phyloP scores from a whole-genome alignment of 2,113 vertebrate genomes.

The Ellobius talpinus region DNA sequence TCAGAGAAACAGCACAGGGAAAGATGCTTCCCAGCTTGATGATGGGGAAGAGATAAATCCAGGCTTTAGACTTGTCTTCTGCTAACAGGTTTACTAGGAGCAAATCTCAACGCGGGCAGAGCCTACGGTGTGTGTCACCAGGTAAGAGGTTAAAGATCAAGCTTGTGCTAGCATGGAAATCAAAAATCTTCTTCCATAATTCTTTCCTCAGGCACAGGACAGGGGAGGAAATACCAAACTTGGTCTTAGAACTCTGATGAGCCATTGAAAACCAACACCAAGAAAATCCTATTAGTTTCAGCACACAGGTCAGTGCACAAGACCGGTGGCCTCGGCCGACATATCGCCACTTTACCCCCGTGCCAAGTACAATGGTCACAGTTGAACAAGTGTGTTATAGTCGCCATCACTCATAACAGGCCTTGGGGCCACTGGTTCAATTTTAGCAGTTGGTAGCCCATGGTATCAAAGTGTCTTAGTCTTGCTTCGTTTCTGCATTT shows the following conservation, averaged over 20 bases:
- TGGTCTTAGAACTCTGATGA: neutral
- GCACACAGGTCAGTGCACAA: neutral
- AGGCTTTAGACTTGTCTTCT: neutral
- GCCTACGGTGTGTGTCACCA: too few species aligned
- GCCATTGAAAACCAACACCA: neutral
- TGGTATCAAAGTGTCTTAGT: neutral
- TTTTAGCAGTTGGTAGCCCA: neutral
- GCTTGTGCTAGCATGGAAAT: neutral
- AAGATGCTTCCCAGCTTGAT: neutral
- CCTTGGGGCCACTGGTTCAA: neutral
- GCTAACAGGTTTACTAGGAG: neutral
- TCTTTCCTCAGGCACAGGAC: neutral
- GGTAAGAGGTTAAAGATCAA: neutral
- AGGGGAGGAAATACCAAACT: neutral
- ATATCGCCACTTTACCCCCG: accelerated
- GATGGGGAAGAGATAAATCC: too few species aligned
- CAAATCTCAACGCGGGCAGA: neutral
- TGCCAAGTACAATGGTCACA: neutral
- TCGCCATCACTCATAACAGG: neutral
- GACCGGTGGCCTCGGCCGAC: neutral
- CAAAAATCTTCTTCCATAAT: neutral
- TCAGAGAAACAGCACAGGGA: neutral
- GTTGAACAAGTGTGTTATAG: neutral
- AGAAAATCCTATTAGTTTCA: neutral
- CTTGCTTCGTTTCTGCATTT: neutral